Evolutionary conservation across 2,113 vertebrate species (phyloP).

Genomic region (Donacobius atricapilla): DNA sequence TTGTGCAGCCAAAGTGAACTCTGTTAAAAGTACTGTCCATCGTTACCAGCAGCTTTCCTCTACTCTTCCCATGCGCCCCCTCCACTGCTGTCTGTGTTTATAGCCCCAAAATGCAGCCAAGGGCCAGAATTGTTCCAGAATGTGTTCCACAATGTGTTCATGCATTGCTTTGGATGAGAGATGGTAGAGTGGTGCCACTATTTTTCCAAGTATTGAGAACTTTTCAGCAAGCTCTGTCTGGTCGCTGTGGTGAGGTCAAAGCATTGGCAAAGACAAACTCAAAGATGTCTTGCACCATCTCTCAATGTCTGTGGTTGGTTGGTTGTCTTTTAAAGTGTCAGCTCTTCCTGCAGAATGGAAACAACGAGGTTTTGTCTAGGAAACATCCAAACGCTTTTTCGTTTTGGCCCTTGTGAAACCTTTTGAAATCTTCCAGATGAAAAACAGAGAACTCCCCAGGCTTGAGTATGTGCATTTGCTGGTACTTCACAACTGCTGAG

Average conservation of each 20-base stretch:
- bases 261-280: not conserved
- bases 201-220: not conserved
- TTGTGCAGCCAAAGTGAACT: not conserved
- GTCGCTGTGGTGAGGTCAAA: not conserved
- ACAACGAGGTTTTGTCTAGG: constrained; percentile 27
- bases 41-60: not conserved
- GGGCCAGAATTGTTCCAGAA: not conserved
- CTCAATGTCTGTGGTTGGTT: not conserved
- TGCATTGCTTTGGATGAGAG: not conserved
- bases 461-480: not conserved
- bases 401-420: constrained; percentile 3
- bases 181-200: not conserved
- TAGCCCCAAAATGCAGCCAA: not conserved
- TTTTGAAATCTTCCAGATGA: constrained; percentile 19
- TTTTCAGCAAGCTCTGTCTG: constrained; percentile 9
- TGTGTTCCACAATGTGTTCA: not conserved
- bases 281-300: not conserved
- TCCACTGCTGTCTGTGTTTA: not conserved
- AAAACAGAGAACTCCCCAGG: not conserved
- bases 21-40: not conserved
- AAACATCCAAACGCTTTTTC: constrained; percentile 15
- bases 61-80: not conserved
- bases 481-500: not conserved
- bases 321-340: constrained; percentile 14
- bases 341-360: constrained; percentile 9